Conservation (phyloP, 30 jellyfish, hydroid and myxozoan genomes). For the Phacellophora camtschatica region DNA sequence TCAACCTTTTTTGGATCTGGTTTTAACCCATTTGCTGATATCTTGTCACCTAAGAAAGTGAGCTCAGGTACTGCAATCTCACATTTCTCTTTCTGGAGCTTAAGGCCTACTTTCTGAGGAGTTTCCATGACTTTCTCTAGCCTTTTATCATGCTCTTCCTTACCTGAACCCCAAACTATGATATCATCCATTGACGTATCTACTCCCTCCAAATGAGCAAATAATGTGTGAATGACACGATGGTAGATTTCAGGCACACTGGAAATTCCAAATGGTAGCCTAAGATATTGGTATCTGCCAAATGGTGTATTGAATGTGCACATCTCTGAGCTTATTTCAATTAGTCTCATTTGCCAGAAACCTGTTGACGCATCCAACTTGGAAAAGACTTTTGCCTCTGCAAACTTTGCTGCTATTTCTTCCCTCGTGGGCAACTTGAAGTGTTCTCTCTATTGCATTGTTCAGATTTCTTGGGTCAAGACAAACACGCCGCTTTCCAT, state of each 20-base stretch:
- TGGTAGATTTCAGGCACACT: too few species aligned
- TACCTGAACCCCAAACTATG: background rate
- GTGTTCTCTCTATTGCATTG: too few species aligned
- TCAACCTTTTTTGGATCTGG: background rate
- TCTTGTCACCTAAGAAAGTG: background rate
- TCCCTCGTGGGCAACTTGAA: too few species aligned
- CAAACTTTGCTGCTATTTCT: conserved; percentile 28
- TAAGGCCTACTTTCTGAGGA: conserved; percentile 2
- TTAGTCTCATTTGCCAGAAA: conserved; percentile 9
- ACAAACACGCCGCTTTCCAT: conserved; percentile 59
- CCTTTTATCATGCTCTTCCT: conserved; percentile 5
- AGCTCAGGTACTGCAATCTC: background rate
- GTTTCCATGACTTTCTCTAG: background rate
- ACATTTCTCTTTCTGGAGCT: background rate
- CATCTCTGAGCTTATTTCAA: background rate
- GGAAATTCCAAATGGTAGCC: conserved; percentile 61
- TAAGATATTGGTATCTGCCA: conserved; percentile 18
- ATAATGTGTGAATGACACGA: too few species aligned
- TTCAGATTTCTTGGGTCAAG: too few species aligned
- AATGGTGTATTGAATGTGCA: conserved; percentile 32
- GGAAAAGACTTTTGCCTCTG: background rate
- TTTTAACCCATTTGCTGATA: background rate
- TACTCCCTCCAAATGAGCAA: too few species aligned
- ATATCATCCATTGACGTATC: too few species aligned
- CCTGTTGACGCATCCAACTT: too few species aligned